Base-by-base conservation (phyloP, 2,888 invertebrate species). In the Hedya salicella region DNA sequence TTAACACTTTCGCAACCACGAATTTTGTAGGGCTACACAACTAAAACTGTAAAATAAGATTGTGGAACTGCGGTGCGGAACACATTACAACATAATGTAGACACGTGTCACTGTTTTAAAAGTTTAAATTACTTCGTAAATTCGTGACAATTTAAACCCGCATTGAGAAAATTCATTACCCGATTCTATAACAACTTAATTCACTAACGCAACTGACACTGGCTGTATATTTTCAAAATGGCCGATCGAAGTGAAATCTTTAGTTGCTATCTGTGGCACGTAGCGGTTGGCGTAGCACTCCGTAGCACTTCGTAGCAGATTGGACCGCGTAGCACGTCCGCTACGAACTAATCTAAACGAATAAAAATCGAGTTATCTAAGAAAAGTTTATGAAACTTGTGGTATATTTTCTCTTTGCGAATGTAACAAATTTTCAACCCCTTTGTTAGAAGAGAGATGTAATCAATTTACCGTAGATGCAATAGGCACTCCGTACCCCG, bases 261-360 rank as follows among this genome's bases (percentile, higher is more conserved):
- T 36, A 36, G 36, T 36, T 36, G 11, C 36, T 36, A 36, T 36
- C 48, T 46, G 13, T 13, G 21, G 19, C 49, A 49, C 49, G 49
- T 25, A 30, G 49, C 49, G n/a, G n/a, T n/a, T n/a, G 13, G 19
- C 3, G 40, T 14, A 50, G 40, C 25, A 25, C 46, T 13, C n/a
- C 46, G 48, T 42, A 50, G 50, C 52, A 19, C 42, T 44, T 44
- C 53, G 62, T 53, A 62, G 62, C 44, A 21, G 44, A 62, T 61
- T 61, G 42, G 32, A 14, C 44, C 2, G 19, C 53, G 53, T 53
- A 62, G 53, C 62, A 62, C 62, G 53, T 46, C 9, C 61, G 44
- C 52, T 57, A 57, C 50, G 50, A 16, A 42, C 30, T 36, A 36
- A 19, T 19, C 40, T 42, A 42, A 40, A 25, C 14, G 13, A 25